Percentiles rank a stretch among this genome's conserved stretches.
Conservation (phyloP, 1,140 invertebrate genomes). For the Alviniconcha marisindica region DNA sequence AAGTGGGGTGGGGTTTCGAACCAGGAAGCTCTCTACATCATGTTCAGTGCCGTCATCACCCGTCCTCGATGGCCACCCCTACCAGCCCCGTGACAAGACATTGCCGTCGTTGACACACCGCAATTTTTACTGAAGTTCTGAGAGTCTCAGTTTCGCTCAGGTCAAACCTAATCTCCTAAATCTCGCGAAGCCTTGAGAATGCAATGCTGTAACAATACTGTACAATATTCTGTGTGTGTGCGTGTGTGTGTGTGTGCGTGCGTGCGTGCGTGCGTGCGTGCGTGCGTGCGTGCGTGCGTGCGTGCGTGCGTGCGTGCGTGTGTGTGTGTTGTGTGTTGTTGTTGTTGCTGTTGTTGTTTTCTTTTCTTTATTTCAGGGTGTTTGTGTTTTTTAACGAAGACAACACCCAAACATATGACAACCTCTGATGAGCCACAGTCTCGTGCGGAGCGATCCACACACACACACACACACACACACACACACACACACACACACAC, state of each 20-base stretch:
- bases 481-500: constrained; percentile 16
- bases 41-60: no score
- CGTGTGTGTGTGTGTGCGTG: background rate
- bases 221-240: no score
- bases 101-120: no score
- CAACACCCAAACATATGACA: background rate
- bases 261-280: background rate
- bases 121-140: no score
- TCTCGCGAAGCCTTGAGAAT: no score
- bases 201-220: no score
- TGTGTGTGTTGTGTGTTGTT: background rate
- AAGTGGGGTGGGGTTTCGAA: no score
- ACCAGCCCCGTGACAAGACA: no score
- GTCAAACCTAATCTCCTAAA: no score
- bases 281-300: background rate
- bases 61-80: no score
- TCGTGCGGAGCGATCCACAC: background rate
- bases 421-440: background rate
- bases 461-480: background rate
- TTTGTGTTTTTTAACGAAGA: background rate
- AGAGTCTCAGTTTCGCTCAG: background rate
- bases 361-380: background rate
- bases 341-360: background rate
- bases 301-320: constrained; percentile 20
- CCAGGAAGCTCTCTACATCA: no score